Conservation (phyloP, 2,797 vertebrate genomes). For the Sebastes minor region DNA sequence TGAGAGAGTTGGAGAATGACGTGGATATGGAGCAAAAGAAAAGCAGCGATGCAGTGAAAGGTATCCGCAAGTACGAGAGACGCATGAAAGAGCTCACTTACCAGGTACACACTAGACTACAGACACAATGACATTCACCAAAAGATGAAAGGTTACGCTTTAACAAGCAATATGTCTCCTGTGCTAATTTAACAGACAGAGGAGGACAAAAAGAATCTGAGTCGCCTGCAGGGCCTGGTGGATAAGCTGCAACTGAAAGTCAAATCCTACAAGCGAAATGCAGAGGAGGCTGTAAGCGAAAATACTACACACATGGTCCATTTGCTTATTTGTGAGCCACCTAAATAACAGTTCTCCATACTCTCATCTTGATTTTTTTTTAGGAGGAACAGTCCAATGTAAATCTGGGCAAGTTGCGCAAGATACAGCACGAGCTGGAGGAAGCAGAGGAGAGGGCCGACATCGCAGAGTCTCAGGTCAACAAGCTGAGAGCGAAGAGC, state of each 20-base stretch:
- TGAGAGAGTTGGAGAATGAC: conserved; percentile 89
- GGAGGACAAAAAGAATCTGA: conserved; percentile 80
- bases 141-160: background rate
- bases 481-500: conserved; percentile 86
- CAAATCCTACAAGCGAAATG: conserved; percentile 74
- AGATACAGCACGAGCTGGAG: conserved; percentile 88
- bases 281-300: conserved; percentile 77
- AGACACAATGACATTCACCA: background rate
- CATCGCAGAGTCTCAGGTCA: conserved; percentile 89
- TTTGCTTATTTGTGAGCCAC: background rate
- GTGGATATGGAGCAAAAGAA: conserved; percentile 88
- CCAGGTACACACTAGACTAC: conserved; percentile 81
- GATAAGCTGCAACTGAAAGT: conserved; percentile 81
- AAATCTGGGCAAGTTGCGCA: conserved; percentile 87
- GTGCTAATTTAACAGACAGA: conserved; percentile 63
- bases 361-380: background rate
- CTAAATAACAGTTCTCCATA: rapidly evolving
- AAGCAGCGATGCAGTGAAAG: conserved; percentile 87
- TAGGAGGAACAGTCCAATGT: conserved; percentile 88
- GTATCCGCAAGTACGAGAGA: conserved; percentile 90
- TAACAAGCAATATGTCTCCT: background rate
- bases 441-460: conserved; percentile 89
- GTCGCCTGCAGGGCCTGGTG: conserved; percentile 78
- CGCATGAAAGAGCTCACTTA: conserved; percentile 91
- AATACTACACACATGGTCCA: background rate